Base-by-base conservation (phyloP, 2,797 vertebrate species). In the Coregonus suidteri region DNA sequence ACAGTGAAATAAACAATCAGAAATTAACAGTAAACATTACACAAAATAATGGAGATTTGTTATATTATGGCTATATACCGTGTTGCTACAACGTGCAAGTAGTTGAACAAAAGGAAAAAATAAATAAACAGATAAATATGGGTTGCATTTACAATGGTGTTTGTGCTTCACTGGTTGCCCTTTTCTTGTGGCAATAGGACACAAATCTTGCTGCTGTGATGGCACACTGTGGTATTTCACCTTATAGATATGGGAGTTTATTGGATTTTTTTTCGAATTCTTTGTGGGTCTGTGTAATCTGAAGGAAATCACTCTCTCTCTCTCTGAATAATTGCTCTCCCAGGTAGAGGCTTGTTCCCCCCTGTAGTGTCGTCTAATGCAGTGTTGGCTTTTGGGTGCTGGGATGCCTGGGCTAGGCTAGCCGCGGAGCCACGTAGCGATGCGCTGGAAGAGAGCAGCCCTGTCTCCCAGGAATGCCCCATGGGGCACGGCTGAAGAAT, bases 291-390 rank as follows among this genome's bases (percentile, higher is more conserved):
- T 31, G 5, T 41, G 41, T 9, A 2, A 47, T 62, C n/a, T 34
- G 66, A 14, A 30, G 6, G 5, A n/a, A 30, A 25, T 34, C 15
- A 18, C 25, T 25, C 52, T 11, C 56, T 67, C 18, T 75, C 56
- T 66, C 37, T 83, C 79, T 86, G 87, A 90, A 86, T 93, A 91
- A 92, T 93, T 89, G 88, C 90, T 90, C 90, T 89, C 87, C 85
- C 92, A 93, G 90, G 91, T 91, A 91, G 90, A 79, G 90, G 86
- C 93, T 91, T 94, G 92, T 90, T 41, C 41, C 41, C 81, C 83
- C 82, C 78, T 89, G 86, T 86, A 88, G 88, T 89, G 85, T 86
- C 88, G 89, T 88, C 85, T 80, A 82, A 80, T 81, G 86, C 87
- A 79, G 84, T 86, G 88, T 87, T 86, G 85, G 86, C 85, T 88